Evolutionary conservation across 23 tunicate genomes (phyloP), one percentile per base, ranked within the genome.

Genomic region (Ascidia mentula): DNA sequence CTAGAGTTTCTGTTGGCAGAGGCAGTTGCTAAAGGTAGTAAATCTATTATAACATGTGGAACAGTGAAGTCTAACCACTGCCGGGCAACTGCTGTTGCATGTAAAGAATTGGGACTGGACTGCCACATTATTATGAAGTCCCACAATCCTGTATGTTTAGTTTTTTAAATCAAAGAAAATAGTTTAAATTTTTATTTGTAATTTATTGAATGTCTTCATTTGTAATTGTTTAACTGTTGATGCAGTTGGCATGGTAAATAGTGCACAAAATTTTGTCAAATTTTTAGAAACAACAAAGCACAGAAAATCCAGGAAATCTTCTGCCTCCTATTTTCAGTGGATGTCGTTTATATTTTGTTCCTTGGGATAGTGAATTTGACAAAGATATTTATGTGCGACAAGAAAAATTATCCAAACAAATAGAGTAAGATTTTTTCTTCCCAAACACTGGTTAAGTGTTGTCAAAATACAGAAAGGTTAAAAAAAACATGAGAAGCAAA

Each of bases 241-340:
- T n/a, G n/a, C n/a, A n/a, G n/a, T n/a, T n/a, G n/a, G n/a, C n/a
- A n/a, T n/a, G n/a, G n/a, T n/a, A n/a, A n/a, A n/a, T n/a, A n/a
- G n/a, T n/a, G n/a, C n/a, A n/a, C n/a, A n/a, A n/a, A n/a, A n/a
- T n/a, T n/a, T n/a, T n/a, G n/a, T n/a, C n/a, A n/a, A n/a, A n/a
- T n/a, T n/a, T n/a, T n/a, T n/a, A n/a, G n/a, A n/a, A n/a, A n/a
- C n/a, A n/a, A n/a, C n/a, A n/a, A n/a, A n/a, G n/a, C n/a, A n/a
- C n/a, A n/a, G 24, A 53, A 34, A 32, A 46, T 60, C 38, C 80
- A 36, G 99, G 99, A 22, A 96, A 96, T 46, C 72, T 96, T 6
- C 72, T 92, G 35, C 83, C 97, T 2, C 76, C 90, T 3, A 59
- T 79, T n/a, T 45, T 88, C 22, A 80, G 87, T 74, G 82, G 82